These are phyloP conservation scores for Parauchenoglanis punctatus DNA, from an alignment of 2,797 vertebrate species.

Conservation along the genomic window DNA sequence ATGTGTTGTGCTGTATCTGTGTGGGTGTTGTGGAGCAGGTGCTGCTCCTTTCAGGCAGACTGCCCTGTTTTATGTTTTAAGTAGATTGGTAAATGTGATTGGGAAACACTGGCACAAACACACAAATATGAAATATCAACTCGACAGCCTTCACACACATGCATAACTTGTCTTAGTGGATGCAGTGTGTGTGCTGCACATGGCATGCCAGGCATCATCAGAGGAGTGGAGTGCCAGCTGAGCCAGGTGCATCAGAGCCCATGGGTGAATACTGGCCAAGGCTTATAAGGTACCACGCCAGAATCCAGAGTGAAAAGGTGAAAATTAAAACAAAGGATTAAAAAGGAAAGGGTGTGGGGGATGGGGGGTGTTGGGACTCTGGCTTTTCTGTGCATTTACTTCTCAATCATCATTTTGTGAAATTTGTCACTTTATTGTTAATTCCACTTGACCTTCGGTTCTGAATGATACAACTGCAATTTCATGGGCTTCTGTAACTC, in stretches of 20 bases:
- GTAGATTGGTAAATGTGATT: constrained; percentile 52
- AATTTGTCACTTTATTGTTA: constrained; percentile 68
- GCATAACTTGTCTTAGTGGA: constrained; percentile 26
- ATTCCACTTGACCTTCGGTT: constrained; percentile 67
- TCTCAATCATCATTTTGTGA: constrained; percentile 65
- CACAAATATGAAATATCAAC: constrained; percentile 17
- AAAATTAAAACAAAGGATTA: constrained; percentile 71
- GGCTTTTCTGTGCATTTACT: constrained; percentile 59
- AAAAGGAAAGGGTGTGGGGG: constrained; percentile 13
- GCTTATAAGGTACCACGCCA: constrained; percentile 72
- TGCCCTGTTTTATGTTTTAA: constrained; percentile 60
- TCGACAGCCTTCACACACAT: constrained; percentile 25
- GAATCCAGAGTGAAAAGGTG: constrained; percentile 56
- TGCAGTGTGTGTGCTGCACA: constrained; percentile 15
- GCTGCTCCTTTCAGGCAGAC: constrained; percentile 60
- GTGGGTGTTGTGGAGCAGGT: constrained; percentile 55
- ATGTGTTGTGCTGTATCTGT: constrained; percentile 1
- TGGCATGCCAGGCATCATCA: constrained; percentile 43
- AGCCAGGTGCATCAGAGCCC: constrained; percentile 61
- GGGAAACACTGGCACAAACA: constrained; percentile 16
- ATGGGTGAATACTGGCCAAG: constrained; percentile 70
- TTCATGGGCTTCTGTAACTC: constrained; percentile 67
- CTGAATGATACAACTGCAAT: constrained; percentile 71
- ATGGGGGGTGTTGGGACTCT: constrained; percentile 25
- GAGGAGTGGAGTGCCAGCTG: constrained; percentile 57